A percentile compares a stretch with the other conserved stretches of the same genome.
These are phyloP conservation scores for Dromaius novaehollandiae DNA, from an alignment of 2,113 vertebrate genomes.

Conservation along the genomic window DNA sequence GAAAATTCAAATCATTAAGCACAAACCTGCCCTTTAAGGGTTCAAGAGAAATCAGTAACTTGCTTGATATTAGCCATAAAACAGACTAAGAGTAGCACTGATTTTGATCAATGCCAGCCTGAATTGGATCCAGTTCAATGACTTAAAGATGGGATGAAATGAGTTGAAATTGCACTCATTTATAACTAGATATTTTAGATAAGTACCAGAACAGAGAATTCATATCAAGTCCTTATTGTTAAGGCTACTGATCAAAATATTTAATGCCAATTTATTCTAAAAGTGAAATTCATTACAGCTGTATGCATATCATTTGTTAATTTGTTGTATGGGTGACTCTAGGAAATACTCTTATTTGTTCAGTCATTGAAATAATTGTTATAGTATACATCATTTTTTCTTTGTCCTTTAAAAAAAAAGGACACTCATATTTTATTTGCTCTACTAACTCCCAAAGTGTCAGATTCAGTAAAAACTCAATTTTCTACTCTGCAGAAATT, in stretches of 20 bases:
- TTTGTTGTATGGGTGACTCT: not conserved
- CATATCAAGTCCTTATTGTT: not conserved
- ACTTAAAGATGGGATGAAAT: not conserved
- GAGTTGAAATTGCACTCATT: not conserved
- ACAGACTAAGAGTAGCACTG: not conserved
- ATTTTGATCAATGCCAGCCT: not conserved
- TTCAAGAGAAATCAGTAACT: not conserved
- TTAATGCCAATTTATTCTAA: not conserved
- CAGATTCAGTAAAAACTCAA: not conserved
- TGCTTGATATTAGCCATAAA: not conserved
- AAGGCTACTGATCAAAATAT: not conserved
- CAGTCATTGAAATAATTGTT: conserved; percentile 9
- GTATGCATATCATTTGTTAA: not conserved
- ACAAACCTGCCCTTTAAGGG: not conserved
- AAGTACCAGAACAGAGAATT: not conserved
- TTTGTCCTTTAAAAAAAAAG: not conserved
- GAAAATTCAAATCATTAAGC: not conserved
- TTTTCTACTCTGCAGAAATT: not conserved
- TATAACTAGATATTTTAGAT: not conserved
- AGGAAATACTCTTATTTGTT: not conserved
- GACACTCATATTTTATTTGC: not conserved
- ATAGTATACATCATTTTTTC: not conserved
- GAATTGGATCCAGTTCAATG: not conserved
- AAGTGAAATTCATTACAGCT: not conserved
- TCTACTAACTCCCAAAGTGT: not conserved